Evolutionary conservation across 2,113 vertebrate genomes (phyloP), one percentile per base, ranked within the genome.

Genomic region (Vireo altiloquus): DNA sequence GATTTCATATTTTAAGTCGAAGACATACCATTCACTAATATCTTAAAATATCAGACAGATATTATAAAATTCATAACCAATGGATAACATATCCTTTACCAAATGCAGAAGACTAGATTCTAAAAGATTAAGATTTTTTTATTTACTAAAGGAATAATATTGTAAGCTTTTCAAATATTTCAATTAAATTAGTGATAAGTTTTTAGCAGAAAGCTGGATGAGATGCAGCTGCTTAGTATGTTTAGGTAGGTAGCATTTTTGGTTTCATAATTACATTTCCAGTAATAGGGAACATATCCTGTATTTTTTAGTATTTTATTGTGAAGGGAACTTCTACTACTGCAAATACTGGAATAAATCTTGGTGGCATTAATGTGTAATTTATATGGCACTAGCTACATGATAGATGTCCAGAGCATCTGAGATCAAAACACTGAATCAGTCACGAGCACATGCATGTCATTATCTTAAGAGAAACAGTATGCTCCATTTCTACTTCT

Each of bases 391-490:
- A 95, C 87, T 78, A 93, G 82, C 82, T 93, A 75, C n/a, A 81
- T 86, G 92, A 96, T 93, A 89, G 52, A 96, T 96, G 90, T 89
- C 88, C 93, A 94, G 85, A 92, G 82, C 33, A 90, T 83, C 75
- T 49, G 60, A 96, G 93, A 97, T 96, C 96, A 96, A 96, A 97
- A 96, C 92, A 94, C 44, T 64, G 79, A 89, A 93, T 88, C 93
- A 94, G 85, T 86, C 79, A 90, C 53, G 76, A 94, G 87, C 95
- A 93, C 86, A 52, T 93, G 90, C 68, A 86, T 68, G 72, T 64
- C 65, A 90, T 95, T 96, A 95, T 83, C 80, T 89, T 94, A 95
- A 96, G 76, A 80, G 88, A 88, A 96, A 86, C 80, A 89, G 68
- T 39, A 93, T 93, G 93, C 14, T 74, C 53, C 11, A 2, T 81